These are phyloP conservation scores for Oreochromis aureus DNA, from an alignment of 2,113 vertebrate genomes.

Conservation along the genomic window DNA sequence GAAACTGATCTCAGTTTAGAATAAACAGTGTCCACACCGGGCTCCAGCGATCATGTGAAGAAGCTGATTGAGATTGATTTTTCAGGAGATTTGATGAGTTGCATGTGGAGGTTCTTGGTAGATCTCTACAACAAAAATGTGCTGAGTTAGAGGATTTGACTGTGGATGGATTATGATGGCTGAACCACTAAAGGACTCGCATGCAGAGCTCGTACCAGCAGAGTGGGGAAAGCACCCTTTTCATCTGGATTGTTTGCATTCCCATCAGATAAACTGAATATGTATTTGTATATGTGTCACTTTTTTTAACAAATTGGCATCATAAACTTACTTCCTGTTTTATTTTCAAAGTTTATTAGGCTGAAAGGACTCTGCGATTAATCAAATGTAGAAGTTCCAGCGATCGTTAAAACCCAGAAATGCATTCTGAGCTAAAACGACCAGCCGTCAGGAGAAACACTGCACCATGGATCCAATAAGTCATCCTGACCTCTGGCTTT, in stretches of 20 bases:
- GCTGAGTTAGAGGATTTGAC: not conserved
- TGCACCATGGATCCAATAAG: not conserved
- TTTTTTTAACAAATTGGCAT: not conserved
- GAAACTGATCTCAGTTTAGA: not conserved
- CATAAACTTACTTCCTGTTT: not conserved
- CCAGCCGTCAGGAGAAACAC: not conserved
- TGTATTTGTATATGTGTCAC: not conserved
- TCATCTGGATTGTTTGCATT: not conserved
- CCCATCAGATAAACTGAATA: not conserved
- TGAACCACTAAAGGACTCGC: not conserved
- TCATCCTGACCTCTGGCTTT: slow-evolving; percentile 45
- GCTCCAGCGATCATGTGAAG: not conserved
- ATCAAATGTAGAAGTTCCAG: not conserved
- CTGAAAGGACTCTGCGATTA: not conserved
- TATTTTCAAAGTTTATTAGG: not conserved
- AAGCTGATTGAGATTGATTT: not conserved
- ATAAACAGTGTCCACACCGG: not conserved
- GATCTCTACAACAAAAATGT: not conserved
- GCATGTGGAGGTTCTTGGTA: not conserved
- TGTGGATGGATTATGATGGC: not conserved
- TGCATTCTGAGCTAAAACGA: not conserved
- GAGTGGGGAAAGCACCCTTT: not conserved
- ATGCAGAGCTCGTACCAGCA: not conserved
- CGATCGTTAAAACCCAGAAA: not conserved
- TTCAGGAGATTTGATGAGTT: not conserved